Evolutionary conservation across 2,797 vertebrate species (phyloP).

Genomic region (Falco peregrinus): DNA sequence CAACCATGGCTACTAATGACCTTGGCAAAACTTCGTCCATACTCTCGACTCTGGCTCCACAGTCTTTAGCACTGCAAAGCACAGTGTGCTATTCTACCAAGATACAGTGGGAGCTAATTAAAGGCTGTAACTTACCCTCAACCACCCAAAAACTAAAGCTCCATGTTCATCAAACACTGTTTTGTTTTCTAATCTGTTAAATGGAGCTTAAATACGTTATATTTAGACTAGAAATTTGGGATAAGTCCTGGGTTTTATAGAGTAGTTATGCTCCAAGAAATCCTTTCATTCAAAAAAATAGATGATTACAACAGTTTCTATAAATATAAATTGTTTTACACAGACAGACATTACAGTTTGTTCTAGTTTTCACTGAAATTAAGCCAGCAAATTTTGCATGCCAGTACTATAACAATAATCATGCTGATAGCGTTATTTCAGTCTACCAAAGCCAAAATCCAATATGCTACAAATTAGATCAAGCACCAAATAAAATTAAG

Average conservation of each 20-base stretch:
- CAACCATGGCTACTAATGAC: neutral
- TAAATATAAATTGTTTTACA: slow-evolving; percentile 60
- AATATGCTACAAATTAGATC: slow-evolving; percentile 52
- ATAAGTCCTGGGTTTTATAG: slow-evolving; percentile 4
- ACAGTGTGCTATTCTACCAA: neutral
- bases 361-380: slow-evolving; percentile 65
- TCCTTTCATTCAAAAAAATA: slow-evolving; percentile 37
- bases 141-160: neutral
- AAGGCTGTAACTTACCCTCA: neutral
- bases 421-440: slow-evolving; percentile 51
- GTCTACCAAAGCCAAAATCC: slow-evolving; percentile 46
- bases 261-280: slow-evolving; percentile 38
- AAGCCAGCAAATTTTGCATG: slow-evolving; percentile 52
- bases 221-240: slow-evolving; percentile 2
- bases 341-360: slow-evolving; percentile 51
- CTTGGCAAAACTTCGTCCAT: neutral
- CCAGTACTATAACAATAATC: slow-evolving; percentile 48
- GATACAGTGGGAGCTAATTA: neutral
- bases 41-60: neutral
- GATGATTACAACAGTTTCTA: slow-evolving; percentile 54
- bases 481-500: slow-evolving; percentile 49
- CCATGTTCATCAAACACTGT: neutral
- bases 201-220: neutral
- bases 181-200: slow-evolving; percentile 36
- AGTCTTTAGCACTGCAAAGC: neutral